A percentile compares a stretch with the other conserved stretches of the same genome.
These are phyloP conservation scores for Pedionomus torquatus DNA, from an alignment of 2,113 vertebrate species.

Conservation along the genomic window DNA sequence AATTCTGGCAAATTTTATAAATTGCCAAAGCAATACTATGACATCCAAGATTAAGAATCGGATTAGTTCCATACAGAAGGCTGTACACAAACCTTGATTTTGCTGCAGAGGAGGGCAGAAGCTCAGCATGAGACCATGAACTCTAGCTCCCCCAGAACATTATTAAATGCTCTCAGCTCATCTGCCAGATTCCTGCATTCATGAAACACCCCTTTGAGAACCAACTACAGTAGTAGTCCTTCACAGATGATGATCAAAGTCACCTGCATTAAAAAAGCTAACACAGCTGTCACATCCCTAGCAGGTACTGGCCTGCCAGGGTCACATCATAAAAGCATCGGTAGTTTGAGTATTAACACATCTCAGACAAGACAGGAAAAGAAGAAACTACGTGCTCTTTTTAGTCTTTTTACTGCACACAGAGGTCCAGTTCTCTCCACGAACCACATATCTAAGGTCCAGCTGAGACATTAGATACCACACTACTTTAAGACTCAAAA, in stretches of 20 bases:
- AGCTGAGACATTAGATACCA: not conserved
- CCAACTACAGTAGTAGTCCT: not conserved
- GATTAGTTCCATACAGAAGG: not conserved
- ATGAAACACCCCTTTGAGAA: not conserved
- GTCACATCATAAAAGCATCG: not conserved
- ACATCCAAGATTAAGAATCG: not conserved
- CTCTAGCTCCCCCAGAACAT: not conserved
- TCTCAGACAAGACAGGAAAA: not conserved
- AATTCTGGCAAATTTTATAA: not conserved
- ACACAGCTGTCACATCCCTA: not conserved
- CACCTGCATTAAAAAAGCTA: not conserved
- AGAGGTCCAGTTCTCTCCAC: not conserved
- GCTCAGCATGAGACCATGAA: not conserved
- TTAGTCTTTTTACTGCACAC: not conserved
- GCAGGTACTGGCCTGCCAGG: not conserved
- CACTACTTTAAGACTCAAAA: not conserved
- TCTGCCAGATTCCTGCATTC: not conserved
- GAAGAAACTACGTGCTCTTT: not conserved
- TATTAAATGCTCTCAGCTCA: not conserved
- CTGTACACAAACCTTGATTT: not conserved
- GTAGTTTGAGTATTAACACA: not conserved
- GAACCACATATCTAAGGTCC: accelerated
- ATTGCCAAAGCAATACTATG: not conserved
- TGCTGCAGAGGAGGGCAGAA: not conserved
- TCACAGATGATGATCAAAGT: not conserved